Evolutionary conservation across 2,113 vertebrate species (phyloP), one percentile per base, ranked within the genome.

Genomic region (Addax nasomaculatus): DNA sequence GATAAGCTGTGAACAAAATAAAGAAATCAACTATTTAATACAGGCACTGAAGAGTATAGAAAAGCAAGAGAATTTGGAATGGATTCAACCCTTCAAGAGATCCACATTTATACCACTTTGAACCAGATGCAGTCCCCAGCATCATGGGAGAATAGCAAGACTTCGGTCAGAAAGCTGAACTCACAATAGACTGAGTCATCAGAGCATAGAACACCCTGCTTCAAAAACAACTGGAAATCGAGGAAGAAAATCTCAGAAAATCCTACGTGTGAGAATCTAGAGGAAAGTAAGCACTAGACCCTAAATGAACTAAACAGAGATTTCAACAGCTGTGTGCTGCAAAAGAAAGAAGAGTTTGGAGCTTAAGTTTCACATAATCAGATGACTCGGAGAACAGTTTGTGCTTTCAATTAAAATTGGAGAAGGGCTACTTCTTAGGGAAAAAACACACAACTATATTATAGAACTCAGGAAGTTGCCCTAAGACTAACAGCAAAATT

Each of bases 251-350:
- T 49, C 29, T 55, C 45, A 93, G 49, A 89, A 93, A 95, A 90
- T 49, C 29, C 60, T n/a, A 6, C 19, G 21, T 33, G 51, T 94
- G 93, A 43, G 51, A 80, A 11, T 9, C 57, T 23, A 73, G 45
- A 67, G 80, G 53, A 96, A 97, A 97, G 90, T 25, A 92, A 89
- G 30, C 11, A 30, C 23, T 39, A 91, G 29, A 64, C 86, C 21
- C 29, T 78, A 55, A 92, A 94, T 79, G 94, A 96, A 88, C 49
- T 85, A 43, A 95, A 92, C 57, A 97, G 87, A 95, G 67, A 73
- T 60, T 94, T 76, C 33, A 70, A 30, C 16, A 43, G 29, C 64
- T 94, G 17, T 60, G 25, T 21, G 58, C 4, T 85, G 17, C 30
- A 95, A 11, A 13, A 25, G 23, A 89, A 64, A 73, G n/a, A 5